Base-by-base conservation (phyloP, 2,113 vertebrate genomes). In the Oreochromis spilurus region DNA sequence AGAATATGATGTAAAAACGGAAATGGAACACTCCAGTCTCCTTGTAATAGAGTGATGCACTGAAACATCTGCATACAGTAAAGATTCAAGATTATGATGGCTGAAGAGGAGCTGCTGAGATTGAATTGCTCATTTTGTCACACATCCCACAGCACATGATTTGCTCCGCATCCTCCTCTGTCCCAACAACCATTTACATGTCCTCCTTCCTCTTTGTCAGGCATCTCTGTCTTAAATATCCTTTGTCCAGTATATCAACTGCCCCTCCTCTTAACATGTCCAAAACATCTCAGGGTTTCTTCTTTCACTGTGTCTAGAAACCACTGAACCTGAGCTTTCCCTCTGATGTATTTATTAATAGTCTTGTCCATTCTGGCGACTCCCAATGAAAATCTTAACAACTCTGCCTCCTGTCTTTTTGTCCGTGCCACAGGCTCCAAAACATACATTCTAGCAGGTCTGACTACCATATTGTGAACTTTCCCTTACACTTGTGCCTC, bases 61-160 rank as follows among this genome's bases (percentile, higher is more conserved):
- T 65, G 19, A 65, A 65, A 38, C 60, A 65, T 65, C 19, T 65
- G 60, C n/a, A 65, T 13, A 65, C 31, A 0, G 31, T 65, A 65
- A 65, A 65, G 60, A 65, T 38, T 65, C 34, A 65, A 38, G 34
- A 38, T 21, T 38, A 65, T 65, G 34, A 38, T 65, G 60, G 19
- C 34, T 0, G 6, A 65, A 65, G 34, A 65, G 19, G 10, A 65
- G 34, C 60, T 65, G 60, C 60, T 21, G 60, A 38, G 60, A 65
- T 3, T 2, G 6, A 34, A 65, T 65, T 38, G 34, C 38, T 65
- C 19, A 65, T 65, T 65, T 65, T 65, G 60, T 38, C 10, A 4
- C 38, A n/a, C 34, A n/a, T 7, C 34, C 31, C 6, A 0, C 34
- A 65, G 34, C 9, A 3, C 58, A 38, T 38, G 60, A 65, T 65